Percentiles rank a stretch among this genome's conserved stretches.
phyloP scores from a whole-genome alignment of 2,113 vertebrate species.

The Synchiropus splendidus region DNA sequence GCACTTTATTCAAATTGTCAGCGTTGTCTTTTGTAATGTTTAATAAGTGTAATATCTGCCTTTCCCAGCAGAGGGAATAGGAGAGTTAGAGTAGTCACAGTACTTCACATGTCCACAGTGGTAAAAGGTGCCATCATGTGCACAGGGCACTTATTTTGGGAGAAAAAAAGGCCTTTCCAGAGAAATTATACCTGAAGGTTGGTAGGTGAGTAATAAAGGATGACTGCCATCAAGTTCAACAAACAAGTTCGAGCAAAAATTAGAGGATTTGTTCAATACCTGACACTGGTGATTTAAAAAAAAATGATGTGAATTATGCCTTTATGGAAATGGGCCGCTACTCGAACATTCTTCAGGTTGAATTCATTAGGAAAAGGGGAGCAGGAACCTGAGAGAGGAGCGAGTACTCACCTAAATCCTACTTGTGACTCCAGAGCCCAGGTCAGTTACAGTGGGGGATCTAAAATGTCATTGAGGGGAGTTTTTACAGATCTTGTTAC shows the following conservation, averaged over 20 bases:
- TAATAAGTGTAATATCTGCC: slow-evolving; percentile 65
- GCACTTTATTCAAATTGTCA: slow-evolving; percentile 16
- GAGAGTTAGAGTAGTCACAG: slow-evolving; percentile 61
- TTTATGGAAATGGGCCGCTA: slow-evolving; percentile 34
- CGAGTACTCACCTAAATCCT: slow-evolving; percentile 66
- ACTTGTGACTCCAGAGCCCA: slow-evolving; percentile 67
- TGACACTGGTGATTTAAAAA: slow-evolving; percentile 6
- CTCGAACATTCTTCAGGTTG: slow-evolving; percentile 45
- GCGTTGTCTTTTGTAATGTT: slow-evolving; percentile 1
- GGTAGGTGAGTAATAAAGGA: not conserved
- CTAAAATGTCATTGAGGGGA: slow-evolving; percentile 69
- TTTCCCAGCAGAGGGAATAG: slow-evolving; percentile 74
- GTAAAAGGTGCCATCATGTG: slow-evolving; percentile 36
- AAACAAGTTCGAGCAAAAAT: too few species aligned
- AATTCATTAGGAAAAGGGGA: slow-evolving; percentile 66
- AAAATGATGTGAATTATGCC: slow-evolving; percentile 13
- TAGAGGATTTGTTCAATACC: too few species aligned
- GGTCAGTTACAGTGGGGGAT: slow-evolving; percentile 76
- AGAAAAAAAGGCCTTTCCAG: too few species aligned
- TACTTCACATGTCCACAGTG: slow-evolving; percentile 41
- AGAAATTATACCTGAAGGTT: too few species aligned
- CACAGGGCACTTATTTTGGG: slow-evolving; percentile 24
- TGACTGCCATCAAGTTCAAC: not conserved
- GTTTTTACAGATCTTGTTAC: slow-evolving; percentile 75
- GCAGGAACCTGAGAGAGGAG: slow-evolving; percentile 64